phyloP scores from a whole-genome alignment of 2,888 invertebrate genomes.

The Lasioglossum malachurum region DNA sequence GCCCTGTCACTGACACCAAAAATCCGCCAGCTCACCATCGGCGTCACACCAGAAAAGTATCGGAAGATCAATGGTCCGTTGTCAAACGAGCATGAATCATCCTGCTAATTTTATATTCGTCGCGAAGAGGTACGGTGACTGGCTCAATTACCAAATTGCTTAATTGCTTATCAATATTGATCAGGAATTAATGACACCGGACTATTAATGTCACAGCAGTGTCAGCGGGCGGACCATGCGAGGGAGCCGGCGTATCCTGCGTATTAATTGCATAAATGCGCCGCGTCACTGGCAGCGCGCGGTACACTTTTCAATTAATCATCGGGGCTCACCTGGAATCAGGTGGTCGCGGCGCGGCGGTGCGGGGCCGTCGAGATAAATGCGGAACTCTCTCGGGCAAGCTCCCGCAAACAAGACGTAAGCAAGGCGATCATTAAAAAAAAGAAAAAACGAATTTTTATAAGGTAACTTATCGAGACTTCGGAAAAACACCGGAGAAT shows the following conservation, averaged over 20 bases:
- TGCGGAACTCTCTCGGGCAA: not conserved
- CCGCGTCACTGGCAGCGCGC: slow-evolving; percentile 31
- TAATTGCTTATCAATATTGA: slow-evolving; percentile 59
- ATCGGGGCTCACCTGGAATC: slow-evolving; percentile 30
- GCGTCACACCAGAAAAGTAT: not conserved
- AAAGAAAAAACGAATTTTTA: too few species aligned
- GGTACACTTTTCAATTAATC: slow-evolving; percentile 50
- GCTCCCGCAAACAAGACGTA: not conserved
- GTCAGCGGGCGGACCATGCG: slow-evolving; percentile 13
- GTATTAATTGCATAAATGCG: slow-evolving; percentile 40
- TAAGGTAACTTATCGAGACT: too few species aligned
- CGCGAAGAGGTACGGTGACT: not conserved
- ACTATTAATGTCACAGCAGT: slow-evolving; percentile 48
- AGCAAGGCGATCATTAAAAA: not conserved
- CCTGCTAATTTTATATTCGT: not conserved
- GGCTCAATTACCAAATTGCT: slow-evolving; percentile 27
- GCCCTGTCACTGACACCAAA: not conserved
- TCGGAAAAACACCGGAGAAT: slow-evolving; percentile 21
- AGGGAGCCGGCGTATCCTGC: not conserved
- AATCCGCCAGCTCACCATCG: not conserved
- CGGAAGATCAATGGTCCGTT: slow-evolving; percentile 6
- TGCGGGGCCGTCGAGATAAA: not conserved
- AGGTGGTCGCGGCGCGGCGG: not conserved
- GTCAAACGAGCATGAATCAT: slow-evolving; percentile 6
- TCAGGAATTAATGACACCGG: slow-evolving; percentile 45